These are phyloP conservation scores for Nicator chloris DNA, from an alignment of 2,113 vertebrate species.

Conservation along the genomic window DNA sequence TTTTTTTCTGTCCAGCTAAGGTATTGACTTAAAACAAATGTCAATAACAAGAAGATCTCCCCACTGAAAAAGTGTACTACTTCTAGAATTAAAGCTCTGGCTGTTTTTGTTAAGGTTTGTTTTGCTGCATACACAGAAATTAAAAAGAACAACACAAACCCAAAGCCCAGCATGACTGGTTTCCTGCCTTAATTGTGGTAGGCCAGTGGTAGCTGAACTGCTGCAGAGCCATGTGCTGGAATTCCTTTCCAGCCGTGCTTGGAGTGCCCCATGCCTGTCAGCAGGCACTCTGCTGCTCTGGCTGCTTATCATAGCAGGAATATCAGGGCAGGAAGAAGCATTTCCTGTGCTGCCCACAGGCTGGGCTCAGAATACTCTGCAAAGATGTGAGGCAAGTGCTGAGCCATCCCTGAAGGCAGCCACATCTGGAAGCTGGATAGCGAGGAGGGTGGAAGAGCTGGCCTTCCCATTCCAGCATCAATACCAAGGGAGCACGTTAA, in stretches of 20 bases:
- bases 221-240: not conserved
- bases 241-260: not conserved
- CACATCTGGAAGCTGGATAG: not conserved
- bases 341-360: not conserved
- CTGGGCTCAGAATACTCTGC: not conserved
- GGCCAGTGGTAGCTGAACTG: not conserved
- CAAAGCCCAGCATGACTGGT: not conserved
- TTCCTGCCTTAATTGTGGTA: not conserved
- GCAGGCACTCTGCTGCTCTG: not conserved
- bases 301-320: not conserved
- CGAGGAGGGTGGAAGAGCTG: not conserved
- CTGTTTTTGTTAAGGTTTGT: not conserved
- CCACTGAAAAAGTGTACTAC: not conserved
- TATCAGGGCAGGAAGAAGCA: not conserved
- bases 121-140: not conserved
- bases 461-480: not conserved
- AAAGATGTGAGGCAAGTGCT: not conserved
- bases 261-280: not conserved
- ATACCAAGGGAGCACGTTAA: rapidly evolving
- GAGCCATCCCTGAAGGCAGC: not conserved
- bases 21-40: not conserved
- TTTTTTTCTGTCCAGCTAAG: not conserved
- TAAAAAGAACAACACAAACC: not conserved
- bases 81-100: not conserved
- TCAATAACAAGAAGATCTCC: not conserved